These are phyloP conservation scores for Drymonia ruficornis DNA, from an alignment of 2,888 invertebrate genomes.

Conservation along the genomic window DNA sequence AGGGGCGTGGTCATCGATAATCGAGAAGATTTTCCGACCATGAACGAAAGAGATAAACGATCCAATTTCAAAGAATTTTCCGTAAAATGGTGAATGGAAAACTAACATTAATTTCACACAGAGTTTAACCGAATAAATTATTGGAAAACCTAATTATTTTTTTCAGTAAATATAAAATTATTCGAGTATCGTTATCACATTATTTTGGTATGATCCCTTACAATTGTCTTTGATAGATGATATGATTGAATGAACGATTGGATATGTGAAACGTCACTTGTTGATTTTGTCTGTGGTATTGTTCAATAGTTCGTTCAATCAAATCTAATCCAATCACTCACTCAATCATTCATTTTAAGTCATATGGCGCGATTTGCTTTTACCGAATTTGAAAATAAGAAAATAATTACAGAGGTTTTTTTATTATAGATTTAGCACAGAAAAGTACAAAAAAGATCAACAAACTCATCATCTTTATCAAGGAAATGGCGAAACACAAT, in stretches of 20 bases:
- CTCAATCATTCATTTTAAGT: conserved; percentile 11
- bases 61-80: background rate
- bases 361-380: background rate
- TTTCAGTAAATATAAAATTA: too few species aligned
- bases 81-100: background rate
- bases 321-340: too few species aligned
- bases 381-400: background rate
- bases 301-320: conserved; percentile 4
- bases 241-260: conserved; percentile 5
- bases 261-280: conserved; percentile 5
- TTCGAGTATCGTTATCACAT: background rate
- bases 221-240: conserved; percentile 16
- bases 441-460: background rate
- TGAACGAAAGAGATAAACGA: conserved; percentile 31
- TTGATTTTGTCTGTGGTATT: background rate
- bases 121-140: background rate
- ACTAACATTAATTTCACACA: background rate
- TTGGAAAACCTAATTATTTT: too few species aligned
- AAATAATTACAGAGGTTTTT: background rate
- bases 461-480: background rate
- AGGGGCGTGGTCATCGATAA: conserved; percentile 54
- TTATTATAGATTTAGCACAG: background rate
- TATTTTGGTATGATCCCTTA: background rate
- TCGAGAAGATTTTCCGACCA: conserved; percentile 43
- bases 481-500: conserved; percentile 56